phyloP scores from a whole-genome alignment of 2,797 vertebrate species.

The Myioborus melanocephalus region DNA sequence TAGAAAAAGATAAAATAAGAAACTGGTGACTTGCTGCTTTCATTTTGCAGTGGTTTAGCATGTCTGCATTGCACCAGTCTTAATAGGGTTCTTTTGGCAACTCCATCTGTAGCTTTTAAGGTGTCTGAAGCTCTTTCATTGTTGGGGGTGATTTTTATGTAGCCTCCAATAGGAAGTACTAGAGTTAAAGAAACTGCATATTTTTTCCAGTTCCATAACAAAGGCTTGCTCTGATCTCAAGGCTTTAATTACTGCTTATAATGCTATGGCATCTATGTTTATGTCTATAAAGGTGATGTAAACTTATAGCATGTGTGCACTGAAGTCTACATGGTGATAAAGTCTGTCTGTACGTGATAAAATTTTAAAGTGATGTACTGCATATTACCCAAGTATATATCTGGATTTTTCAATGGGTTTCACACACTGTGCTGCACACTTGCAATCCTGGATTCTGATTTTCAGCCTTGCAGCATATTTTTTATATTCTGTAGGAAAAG shows the following conservation, averaged over 20 bases:
- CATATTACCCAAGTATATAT: not conserved
- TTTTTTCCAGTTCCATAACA: not conserved
- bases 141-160: not conserved
- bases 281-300: not conserved
- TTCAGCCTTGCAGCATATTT: not conserved
- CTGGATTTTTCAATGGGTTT: not conserved
- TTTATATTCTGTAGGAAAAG: not conserved
- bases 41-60: not conserved
- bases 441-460: not conserved
- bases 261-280: not conserved
- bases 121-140: not conserved
- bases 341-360: not conserved
- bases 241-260: not conserved
- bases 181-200: not conserved
- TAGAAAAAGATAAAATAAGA: not conserved
- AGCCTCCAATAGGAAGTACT: not conserved
- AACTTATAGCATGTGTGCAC: not conserved
- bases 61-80: not conserved
- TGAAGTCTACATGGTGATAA: not conserved
- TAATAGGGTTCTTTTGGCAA: not conserved
- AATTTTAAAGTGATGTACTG: not conserved
- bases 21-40: not conserved
- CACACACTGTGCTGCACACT: not conserved
- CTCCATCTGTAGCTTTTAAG: not conserved
- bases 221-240: not conserved